Evolutionary conservation across 2,888 invertebrate genomes (phyloP).

Genomic region (Drosophila gaucha): DNA sequence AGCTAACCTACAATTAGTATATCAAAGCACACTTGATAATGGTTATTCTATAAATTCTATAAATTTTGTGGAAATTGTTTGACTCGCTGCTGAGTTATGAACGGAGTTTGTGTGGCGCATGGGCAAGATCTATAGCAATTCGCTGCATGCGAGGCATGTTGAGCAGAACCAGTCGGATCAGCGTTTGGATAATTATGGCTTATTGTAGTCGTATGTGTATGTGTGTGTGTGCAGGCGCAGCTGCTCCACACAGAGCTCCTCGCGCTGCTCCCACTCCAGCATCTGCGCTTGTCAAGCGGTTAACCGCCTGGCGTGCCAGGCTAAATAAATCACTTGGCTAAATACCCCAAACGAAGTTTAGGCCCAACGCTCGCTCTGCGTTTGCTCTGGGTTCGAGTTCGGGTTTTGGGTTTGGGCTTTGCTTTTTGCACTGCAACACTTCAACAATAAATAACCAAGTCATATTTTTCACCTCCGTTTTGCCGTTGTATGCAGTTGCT

Average conservation of each 20-base stretch:
- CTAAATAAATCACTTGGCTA: slow-evolving; percentile 75
- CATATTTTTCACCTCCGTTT: slow-evolving; percentile 77
- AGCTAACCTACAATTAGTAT: slow-evolving; percentile 4
- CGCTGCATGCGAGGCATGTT: slow-evolving; percentile 17
- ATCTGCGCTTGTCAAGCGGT: slow-evolving; percentile 44
- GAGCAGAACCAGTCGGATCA: slow-evolving; percentile 49
- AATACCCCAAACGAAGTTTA: slow-evolving; percentile 78
- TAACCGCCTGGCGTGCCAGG: slow-evolving; percentile 71
- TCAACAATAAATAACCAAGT: slow-evolving; percentile 80
- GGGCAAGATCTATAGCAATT: slow-evolving; percentile 33
- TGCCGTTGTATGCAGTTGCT: slow-evolving; percentile 61
- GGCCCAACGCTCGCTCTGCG: slow-evolving; percentile 56
- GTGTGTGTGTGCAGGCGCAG: slow-evolving; percentile 34
- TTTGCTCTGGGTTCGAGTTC: slow-evolving; percentile 31
- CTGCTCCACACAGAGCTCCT: slow-evolving; percentile 26
- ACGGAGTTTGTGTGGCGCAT: slow-evolving; percentile 39
- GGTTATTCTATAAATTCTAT: slow-evolving; percentile 6
- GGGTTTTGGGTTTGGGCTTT: slow-evolving; percentile 19
- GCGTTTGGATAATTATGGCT: slow-evolving; percentile 74
- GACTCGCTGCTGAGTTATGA: slow-evolving; percentile 26
- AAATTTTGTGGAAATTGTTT: slow-evolving; percentile 17
- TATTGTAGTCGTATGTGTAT: slow-evolving; percentile 57
- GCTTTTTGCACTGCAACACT: slow-evolving; percentile 78
- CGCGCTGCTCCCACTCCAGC: slow-evolving; percentile 3
- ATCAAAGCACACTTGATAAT: slow-evolving; percentile 10